Base-by-base conservation (phyloP, 2,797 vertebrate genomes). In the Pseudochirops corinnae region DNA sequence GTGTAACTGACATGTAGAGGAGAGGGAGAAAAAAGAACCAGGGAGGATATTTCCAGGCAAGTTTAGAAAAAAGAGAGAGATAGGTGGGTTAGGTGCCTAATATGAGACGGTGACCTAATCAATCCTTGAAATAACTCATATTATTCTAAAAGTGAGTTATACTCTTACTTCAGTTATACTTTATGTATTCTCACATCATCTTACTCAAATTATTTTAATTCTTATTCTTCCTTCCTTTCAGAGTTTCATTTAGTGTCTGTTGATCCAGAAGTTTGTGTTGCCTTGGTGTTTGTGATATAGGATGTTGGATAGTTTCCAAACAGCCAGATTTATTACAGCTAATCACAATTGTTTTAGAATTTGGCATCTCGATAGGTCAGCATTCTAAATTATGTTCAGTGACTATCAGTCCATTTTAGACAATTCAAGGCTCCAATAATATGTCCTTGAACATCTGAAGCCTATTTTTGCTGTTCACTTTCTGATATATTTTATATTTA, bases 401-500 rank as follows among this genome's bases (percentile, higher is more conserved):
- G 21, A 1, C 3, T 33, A 13, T 58, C 31, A 91, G 10, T 95
- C 50, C 74, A 26, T 60, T 94, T 93, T 56, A 55, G 91, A 18
- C 12, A 90, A 60, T 52, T 92, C 4, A 0, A 90, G 6, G 3
- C 6, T 93, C 13, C 31, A 52, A 0, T 93, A 93, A 82, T 14
- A 92, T 90, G 33, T 7, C 33, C 29, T 87, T 95, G 94, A 94
- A 39, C 4, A 91, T 92, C 50, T 92, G 67, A 93, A 67, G 13
- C 18, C 46, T 93, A 67, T 26, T 94, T 90, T 60, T 93, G 55
- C 28, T 29, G 90, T 96, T 91, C 56, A 62, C 58, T 91, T 95
- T 87, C 33, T 52, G 11, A 95, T 93, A 90, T 91, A 90, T 94
- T 67, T 93, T 95, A 74, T 92, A 91, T 93, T 62, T 96, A n/a